A percentile compares a stretch with the other conserved stretches of the same genome.
These are phyloP conservation scores for Pituophis catenifer DNA, from an alignment of 2,113 vertebrate genomes.

Conservation along the genomic window DNA sequence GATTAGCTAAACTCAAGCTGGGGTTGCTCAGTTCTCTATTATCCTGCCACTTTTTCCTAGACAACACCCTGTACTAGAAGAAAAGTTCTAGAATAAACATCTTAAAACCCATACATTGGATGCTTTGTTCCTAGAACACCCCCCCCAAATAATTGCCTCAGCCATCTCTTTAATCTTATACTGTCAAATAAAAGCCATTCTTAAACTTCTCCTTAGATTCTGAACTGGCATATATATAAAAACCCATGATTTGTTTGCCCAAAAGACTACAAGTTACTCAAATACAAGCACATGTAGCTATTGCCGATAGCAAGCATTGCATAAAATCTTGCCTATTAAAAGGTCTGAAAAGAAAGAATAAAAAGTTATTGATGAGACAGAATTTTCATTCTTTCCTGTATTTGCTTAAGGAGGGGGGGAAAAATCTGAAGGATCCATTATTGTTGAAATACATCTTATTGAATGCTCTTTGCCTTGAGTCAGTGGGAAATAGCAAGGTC, in stretches of 20 bases:
- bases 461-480: conserved; percentile 18
- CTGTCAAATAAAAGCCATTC: conserved; percentile 1
- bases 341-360: conserved; percentile 9
- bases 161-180: background rate
- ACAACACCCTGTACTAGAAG: background rate
- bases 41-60: background rate
- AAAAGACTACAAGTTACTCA: background rate
- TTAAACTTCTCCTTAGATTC: background rate
- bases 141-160: conserved; percentile 1
- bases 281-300: background rate
- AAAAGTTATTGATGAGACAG: conserved; percentile 2
- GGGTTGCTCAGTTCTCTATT: background rate
- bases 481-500: conserved; percentile 16
- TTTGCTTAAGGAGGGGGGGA: background rate
- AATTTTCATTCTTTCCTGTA: conserved; percentile 11
- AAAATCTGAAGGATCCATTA: background rate
- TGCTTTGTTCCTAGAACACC: background rate
- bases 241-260: background rate
- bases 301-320: background rate
- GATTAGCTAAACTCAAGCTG: background rate
- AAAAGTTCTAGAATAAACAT: background rate
- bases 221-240: background rate
- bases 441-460: conserved; percentile 26
- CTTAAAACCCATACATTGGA: background rate
- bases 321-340: conserved; percentile 10